These are phyloP conservation scores for Atherix ibis DNA, from an alignment of 2,888 invertebrate genomes.

Conservation along the genomic window DNA sequence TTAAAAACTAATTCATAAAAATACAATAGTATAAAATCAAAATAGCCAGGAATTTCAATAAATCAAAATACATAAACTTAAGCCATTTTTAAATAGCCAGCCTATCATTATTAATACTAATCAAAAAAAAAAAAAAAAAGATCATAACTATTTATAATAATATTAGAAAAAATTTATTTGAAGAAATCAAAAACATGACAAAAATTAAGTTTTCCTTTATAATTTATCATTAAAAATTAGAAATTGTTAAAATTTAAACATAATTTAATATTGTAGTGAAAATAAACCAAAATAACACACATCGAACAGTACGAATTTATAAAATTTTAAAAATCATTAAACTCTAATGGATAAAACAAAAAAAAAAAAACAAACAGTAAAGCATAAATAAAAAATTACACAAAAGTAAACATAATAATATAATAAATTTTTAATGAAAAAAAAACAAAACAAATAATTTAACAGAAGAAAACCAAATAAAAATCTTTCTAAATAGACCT, in stretches of 20 bases:
- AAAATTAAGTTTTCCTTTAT: no score
- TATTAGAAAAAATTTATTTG: not conserved
- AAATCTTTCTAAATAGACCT: no score
- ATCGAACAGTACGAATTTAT: conserved; percentile 12
- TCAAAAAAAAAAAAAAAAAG: not conserved
- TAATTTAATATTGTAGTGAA: no score
- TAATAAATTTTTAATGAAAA: not conserved
- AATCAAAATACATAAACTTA: not conserved
- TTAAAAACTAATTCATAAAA: conserved; percentile 2
- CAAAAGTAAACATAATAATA: not conserved
- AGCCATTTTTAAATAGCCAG: not conserved
- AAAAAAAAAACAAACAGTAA: conserved; percentile 1
- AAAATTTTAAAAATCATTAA: conserved; percentile 1
- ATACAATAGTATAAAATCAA: not conserved
- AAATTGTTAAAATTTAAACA: no score
- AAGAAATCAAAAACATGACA: no score
- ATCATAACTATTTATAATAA: conserved; percentile 1
- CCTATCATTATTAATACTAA: no score
- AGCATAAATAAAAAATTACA: not conserved
- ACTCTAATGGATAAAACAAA: no score
- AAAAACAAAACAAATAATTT: no score
- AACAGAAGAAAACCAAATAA: not conserved
- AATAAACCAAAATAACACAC: conserved; percentile 8
- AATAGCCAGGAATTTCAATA: not conserved
- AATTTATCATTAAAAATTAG: no score